These are phyloP conservation scores for Deilephila porcellus DNA, from an alignment of 2,888 invertebrate genomes.

Conservation along the genomic window DNA sequence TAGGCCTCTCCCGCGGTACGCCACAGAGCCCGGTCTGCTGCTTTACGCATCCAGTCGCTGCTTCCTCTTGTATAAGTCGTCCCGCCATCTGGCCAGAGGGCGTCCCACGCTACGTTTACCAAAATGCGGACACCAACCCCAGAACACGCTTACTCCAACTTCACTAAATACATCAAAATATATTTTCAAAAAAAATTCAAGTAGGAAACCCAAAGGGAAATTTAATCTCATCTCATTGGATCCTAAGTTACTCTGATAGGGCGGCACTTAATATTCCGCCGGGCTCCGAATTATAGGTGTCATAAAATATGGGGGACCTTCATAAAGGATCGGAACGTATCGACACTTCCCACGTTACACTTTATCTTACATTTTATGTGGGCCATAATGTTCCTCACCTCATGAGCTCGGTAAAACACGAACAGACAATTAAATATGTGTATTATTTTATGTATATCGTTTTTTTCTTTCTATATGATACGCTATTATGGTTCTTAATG, in stretches of 20 bases:
- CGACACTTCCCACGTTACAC: slow-evolving; percentile 45
- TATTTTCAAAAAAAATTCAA: background rate
- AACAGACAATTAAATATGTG: background rate
- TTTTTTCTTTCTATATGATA: no score
- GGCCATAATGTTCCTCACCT: slow-evolving; percentile 16
- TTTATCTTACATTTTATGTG: slow-evolving; percentile 44
- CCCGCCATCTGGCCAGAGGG: no score
- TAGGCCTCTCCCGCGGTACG: no score
- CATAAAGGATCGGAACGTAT: slow-evolving; percentile 51
- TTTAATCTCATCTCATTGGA: slow-evolving; percentile 16
- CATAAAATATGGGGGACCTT: slow-evolving; percentile 43
- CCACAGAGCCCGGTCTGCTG: no score
- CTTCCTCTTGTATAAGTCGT: no score
- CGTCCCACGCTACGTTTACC: no score
- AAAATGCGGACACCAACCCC: no score
- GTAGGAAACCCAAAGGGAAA: background rate
- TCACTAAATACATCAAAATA: no score
- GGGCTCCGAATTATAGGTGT: slow-evolving; percentile 43
- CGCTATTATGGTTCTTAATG: background rate
- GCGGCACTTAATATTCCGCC: slow-evolving; percentile 45
- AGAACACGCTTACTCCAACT: no score
- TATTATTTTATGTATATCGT: background rate
- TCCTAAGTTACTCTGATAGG: background rate
- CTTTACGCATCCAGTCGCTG: no score
- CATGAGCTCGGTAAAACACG: slow-evolving; percentile 6